Evolutionary conservation across 2,113 vertebrate genomes (phyloP).

Genomic region (Scolopax mira): DNA sequence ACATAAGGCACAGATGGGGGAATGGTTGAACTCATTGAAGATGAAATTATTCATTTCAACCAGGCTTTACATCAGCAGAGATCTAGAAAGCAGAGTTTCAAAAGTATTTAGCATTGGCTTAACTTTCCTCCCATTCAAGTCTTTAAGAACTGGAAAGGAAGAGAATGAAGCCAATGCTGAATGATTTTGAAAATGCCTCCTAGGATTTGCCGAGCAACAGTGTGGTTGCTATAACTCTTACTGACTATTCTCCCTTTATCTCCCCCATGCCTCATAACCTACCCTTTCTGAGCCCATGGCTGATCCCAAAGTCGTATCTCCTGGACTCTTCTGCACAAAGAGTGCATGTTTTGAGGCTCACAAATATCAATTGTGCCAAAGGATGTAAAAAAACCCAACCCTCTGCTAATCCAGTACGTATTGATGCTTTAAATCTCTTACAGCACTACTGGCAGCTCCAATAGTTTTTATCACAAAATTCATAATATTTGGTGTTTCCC

Average conservation of each 20-base stretch:
- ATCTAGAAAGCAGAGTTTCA: background rate
- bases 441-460: background rate
- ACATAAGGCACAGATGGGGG: background rate
- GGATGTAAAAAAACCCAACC: background rate
- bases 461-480: background rate
- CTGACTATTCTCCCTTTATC: background rate
- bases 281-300: background rate
- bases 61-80: background rate
- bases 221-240: background rate
- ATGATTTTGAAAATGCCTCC: background rate
- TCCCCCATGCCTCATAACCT: background rate
- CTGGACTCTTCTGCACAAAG: background rate
- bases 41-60: background rate
- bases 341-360: background rate
- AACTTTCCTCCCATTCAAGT: background rate
- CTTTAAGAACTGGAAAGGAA: background rate
- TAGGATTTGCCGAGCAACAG: background rate
- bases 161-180: background rate
- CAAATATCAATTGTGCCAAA: background rate
- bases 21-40: background rate
- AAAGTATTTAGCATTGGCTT: background rate
- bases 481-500: slow-evolving; percentile 4
- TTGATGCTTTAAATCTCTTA: slow-evolving; percentile 12
- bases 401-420: background rate
- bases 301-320: background rate